Conservation (phyloP, 53 echinoderm and acorn worm species). For the Hippasteria phrygiana region DNA sequence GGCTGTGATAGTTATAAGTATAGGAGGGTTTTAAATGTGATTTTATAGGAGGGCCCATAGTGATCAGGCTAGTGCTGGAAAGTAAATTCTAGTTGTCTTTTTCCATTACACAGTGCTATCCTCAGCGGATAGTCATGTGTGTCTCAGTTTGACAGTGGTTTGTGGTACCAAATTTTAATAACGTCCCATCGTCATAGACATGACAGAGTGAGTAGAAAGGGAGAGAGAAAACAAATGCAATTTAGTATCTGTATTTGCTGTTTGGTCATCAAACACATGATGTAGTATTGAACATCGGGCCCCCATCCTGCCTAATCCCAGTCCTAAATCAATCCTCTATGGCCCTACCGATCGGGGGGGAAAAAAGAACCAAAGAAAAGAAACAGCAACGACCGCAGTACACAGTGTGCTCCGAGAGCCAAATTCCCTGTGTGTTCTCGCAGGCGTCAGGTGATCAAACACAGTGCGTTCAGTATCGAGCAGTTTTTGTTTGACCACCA, state of each 20-base stretch:
- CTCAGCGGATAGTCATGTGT: no score
- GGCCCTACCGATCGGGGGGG: not conserved
- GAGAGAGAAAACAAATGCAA: not conserved
- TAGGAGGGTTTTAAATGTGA: no score
- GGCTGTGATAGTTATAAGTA: no score
- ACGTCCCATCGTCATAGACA: not conserved
- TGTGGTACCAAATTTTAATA: not conserved
- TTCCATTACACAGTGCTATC: no score
- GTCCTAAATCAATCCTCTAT: conserved; percentile 13
- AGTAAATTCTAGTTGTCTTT: no score
- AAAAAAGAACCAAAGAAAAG: conserved; percentile 8
- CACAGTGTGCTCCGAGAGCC: not conserved
- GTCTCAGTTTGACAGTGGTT: no score
- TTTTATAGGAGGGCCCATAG: no score
- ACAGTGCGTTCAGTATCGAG: conserved; percentile 40
- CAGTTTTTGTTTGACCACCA: conserved; percentile 59
- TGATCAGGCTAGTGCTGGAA: no score
- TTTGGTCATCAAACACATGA: conserved; percentile 38
- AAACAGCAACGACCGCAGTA: not conserved
- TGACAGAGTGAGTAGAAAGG: not conserved
- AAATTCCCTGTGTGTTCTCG: not conserved
- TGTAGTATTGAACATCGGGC: not conserved
- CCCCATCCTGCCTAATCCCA: not conserved
- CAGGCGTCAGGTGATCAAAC: conserved; percentile 67
- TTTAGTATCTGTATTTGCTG: not conserved